A percentile compares a stretch with the other conserved stretches of the same genome.
Evolutionary conservation across 2,797 vertebrate species (phyloP).

Genomic region (Enteromius anoplus): DNA sequence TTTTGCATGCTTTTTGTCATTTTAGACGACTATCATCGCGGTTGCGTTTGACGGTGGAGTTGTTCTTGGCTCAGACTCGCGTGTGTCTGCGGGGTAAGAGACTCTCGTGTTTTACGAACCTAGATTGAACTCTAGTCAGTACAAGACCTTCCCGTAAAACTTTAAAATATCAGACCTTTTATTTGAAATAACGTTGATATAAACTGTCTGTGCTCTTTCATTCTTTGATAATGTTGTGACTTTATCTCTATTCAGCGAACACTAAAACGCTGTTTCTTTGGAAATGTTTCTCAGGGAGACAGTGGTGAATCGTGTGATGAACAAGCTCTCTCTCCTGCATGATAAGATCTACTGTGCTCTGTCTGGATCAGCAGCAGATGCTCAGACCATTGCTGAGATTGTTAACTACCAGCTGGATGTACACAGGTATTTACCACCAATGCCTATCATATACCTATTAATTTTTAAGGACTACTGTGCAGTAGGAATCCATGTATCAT

Average conservation of each 20-base stretch:
- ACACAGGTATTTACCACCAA: conserved; percentile 74
- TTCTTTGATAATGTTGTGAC: no score
- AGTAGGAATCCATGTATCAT: no score
- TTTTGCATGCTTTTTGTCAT: not conserved
- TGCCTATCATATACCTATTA: no score
- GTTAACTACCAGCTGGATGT: conserved; percentile 87
- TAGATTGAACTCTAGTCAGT: no score
- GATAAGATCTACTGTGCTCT: conserved; percentile 87
- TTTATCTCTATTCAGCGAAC: not conserved
- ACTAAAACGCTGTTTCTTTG: not conserved
- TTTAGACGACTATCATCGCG: conserved; percentile 87
- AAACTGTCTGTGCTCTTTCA: not conserved
- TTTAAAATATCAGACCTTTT: not conserved
- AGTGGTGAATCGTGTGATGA: conserved; percentile 88
- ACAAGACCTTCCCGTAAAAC: no score
- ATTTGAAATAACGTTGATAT: not conserved
- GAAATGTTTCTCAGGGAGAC: not conserved
- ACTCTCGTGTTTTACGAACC: no score
- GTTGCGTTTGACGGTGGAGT: conserved; percentile 85
- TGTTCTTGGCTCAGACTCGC: conserved; percentile 86
- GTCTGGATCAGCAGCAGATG: conserved; percentile 88
- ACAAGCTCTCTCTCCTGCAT: conserved; percentile 82
- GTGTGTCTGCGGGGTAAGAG: conserved; percentile 88
- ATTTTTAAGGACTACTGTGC: no score
- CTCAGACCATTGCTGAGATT: conserved; percentile 84